Evolutionary conservation across 1,140 invertebrate genomes (phyloP).

Genomic region (Harpegnathos saltator): DNA sequence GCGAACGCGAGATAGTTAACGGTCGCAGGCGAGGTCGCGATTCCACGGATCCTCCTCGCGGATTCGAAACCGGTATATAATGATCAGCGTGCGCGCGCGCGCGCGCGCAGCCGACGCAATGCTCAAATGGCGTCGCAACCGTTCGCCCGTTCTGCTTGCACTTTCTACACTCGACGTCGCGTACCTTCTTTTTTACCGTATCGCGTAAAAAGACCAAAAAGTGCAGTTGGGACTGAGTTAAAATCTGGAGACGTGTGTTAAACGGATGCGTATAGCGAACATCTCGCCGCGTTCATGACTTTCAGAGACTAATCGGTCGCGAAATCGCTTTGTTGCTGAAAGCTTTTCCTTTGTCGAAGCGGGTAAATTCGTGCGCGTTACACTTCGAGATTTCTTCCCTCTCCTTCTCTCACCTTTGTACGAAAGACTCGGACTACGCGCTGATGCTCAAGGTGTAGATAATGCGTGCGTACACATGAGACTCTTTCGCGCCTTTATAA

Average conservation of each 20-base stretch:
- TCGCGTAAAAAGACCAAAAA: too few relatives aligned
- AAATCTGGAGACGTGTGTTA: too few relatives aligned
- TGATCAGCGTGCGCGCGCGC: constrained; percentile 40
- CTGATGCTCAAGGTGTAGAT: neutral
- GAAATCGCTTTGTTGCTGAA: too few relatives aligned
- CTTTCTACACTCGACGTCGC: too few relatives aligned
- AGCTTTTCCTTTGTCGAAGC: too few relatives aligned
- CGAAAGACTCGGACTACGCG: neutral
- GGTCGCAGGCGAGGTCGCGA: constrained; percentile 40
- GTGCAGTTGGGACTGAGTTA: too few relatives aligned
- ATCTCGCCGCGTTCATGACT: too few relatives aligned
- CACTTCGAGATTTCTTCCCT: too few relatives aligned
- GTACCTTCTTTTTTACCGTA: too few relatives aligned
- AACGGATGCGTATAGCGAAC: too few relatives aligned
- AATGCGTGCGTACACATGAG: neutral
- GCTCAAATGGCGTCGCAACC: constrained; percentile 41
- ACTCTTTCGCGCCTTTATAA: neutral
- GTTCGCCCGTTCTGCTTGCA: constrained; percentile 13
- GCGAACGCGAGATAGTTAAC: constrained; percentile 11
- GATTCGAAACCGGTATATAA: constrained; percentile 60
- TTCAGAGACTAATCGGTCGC: too few relatives aligned
- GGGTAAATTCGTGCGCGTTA: too few relatives aligned
- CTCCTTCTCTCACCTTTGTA: constrained; percentile 9
- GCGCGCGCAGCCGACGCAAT: constrained; percentile 28
- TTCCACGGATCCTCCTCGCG: constrained; percentile 43